A percentile compares a stretch with the other conserved stretches of the same genome.
phyloP scores from a whole-genome alignment of 1,140 invertebrate species.

The Latrodectus geometricus region DNA sequence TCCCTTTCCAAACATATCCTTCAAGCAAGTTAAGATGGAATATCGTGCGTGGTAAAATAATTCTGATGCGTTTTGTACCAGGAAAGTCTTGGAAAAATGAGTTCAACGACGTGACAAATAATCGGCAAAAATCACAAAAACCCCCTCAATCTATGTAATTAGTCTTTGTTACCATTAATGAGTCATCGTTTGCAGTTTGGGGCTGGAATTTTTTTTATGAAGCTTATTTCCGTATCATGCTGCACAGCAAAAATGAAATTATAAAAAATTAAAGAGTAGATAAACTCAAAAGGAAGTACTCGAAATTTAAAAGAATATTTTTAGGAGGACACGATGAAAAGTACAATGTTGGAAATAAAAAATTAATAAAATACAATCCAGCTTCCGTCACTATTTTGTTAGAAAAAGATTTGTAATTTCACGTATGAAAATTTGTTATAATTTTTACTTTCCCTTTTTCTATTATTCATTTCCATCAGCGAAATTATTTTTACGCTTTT shows the following conservation, averaged over 20 bases:
- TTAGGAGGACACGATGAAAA: too few relatives aligned
- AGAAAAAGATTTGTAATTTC: too few relatives aligned
- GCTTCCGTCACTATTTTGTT: too few relatives aligned
- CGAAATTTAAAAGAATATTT: too few relatives aligned
- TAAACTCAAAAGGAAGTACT: too few relatives aligned
- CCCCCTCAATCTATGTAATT: constrained; percentile 42
- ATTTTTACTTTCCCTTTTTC: too few relatives aligned
- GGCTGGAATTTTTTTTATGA: constrained; percentile 13
- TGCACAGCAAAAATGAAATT: too few relatives aligned
- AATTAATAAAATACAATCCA: too few relatives aligned
- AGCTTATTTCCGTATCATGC: too few relatives aligned
- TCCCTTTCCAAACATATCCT: background rate
- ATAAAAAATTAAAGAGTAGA: too few relatives aligned
- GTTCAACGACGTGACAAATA: constrained; percentile 43
- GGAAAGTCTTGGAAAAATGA: background rate
- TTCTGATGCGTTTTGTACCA: constrained; percentile 5
- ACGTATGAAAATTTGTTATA: too few relatives aligned
- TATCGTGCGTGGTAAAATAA: constrained; percentile 34
- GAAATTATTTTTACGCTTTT: background rate
- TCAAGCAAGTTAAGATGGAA: constrained; percentile 23
- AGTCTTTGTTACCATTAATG: constrained; percentile 50
- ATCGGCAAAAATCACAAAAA: constrained; percentile 52
- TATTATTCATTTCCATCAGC: background rate
- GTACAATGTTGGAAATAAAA: too few relatives aligned
- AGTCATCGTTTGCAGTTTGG: constrained; percentile 35